phyloP scores from a whole-genome alignment of 2,888 invertebrate genomes.

The Augochlorella aurata region DNA sequence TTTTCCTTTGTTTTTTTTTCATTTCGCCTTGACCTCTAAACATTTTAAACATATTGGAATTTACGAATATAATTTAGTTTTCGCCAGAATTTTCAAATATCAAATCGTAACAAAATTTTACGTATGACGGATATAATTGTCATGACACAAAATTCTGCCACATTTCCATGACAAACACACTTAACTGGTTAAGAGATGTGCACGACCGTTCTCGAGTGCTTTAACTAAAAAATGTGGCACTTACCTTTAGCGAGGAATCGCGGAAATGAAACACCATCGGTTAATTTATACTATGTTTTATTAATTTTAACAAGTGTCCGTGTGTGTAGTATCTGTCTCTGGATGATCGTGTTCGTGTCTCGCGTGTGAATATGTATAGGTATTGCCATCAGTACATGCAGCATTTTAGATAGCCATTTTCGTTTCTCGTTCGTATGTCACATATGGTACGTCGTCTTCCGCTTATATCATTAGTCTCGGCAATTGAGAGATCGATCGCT shows the following conservation, averaged over 20 bases:
- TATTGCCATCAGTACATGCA: constrained; percentile 70
- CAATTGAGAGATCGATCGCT: constrained; percentile 72
- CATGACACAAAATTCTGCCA: too few species aligned
- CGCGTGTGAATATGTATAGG: constrained; percentile 63
- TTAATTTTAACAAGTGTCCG: constrained; percentile 75
- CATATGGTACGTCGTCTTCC: constrained; percentile 16
- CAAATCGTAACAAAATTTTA: too few species aligned
- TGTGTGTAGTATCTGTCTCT: constrained; percentile 51
- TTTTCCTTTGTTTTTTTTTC: too few species aligned
- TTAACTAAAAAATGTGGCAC: neutral
- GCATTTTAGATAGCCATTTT: constrained; percentile 59
- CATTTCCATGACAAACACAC: too few species aligned
- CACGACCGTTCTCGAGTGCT: too few species aligned
- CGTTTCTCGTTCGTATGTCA: constrained; percentile 38
- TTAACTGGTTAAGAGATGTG: too few species aligned
- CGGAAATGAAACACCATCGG: neutral
- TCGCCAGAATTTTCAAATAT: too few species aligned
- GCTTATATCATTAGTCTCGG: constrained; percentile 61
- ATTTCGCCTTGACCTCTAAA: too few species aligned
- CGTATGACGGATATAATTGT: too few species aligned
- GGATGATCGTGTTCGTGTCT: constrained; percentile 49
- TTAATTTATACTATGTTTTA: constrained; percentile 74
- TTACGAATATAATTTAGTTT: too few species aligned
- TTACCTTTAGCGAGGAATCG: neutral
- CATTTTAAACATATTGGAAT: too few species aligned